Conservation (phyloP, 2,113 vertebrate species). For the Columba livia region DNA sequence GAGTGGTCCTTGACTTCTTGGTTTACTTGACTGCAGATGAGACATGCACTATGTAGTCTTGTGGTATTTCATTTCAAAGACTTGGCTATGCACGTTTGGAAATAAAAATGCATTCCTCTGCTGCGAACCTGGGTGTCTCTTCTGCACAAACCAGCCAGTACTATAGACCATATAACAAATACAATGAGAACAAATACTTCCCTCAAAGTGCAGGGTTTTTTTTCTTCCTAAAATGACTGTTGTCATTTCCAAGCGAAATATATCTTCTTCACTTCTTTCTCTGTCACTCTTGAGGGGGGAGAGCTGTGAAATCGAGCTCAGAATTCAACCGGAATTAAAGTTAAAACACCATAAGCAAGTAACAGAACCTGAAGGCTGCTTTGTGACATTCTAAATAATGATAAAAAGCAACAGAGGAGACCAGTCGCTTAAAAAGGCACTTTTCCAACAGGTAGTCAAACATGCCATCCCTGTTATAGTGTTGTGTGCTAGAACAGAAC, state of each 20-base stretch:
- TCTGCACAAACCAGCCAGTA: not conserved
- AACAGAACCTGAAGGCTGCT: too few species aligned
- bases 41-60: fast-evolving
- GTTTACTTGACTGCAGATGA: fast-evolving
- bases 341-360: too few species aligned
- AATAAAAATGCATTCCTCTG: not conserved
- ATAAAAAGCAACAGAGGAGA: too few species aligned
- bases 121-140: not conserved
- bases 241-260: too few species aligned
- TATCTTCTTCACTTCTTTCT: too few species aligned
- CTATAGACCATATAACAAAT: fast-evolving
- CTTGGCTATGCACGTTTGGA: not conserved
- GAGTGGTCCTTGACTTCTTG: not conserved
- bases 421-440: not conserved
- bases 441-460: not conserved
- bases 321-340: too few species aligned
- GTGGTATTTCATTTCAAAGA: not conserved
- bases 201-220: not conserved
- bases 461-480: not conserved
- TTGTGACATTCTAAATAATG: too few species aligned
- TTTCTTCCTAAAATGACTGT: too few species aligned
- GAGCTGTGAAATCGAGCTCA: too few species aligned
- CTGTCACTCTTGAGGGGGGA: too few species aligned
- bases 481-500: not conserved
- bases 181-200: not conserved